Evolutionary conservation across 1,140 invertebrate genomes (phyloP).

Genomic region (Papilio helenus): DNA sequence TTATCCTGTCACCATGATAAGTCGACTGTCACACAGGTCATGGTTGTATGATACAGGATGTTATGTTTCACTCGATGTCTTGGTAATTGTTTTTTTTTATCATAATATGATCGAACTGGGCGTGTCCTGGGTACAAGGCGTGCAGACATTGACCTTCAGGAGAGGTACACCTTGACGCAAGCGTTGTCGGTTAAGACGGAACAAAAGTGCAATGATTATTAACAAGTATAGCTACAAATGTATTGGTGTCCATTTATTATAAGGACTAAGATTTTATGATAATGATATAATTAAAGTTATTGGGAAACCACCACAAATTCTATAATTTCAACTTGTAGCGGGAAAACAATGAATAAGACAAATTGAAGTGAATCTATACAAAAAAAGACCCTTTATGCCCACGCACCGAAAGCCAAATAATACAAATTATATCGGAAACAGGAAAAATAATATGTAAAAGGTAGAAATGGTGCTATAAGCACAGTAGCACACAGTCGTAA

Average conservation of each 20-base stretch:
- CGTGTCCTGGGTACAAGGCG: background rate
- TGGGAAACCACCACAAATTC: background rate
- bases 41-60: conserved; percentile 5
- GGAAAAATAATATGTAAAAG: conserved; percentile 6
- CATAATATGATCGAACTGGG: background rate
- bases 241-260: background rate
- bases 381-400: too few species aligned
- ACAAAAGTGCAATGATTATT: conserved; percentile 10
- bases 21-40: background rate
- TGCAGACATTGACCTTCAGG: conserved; percentile 33
- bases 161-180: conserved; percentile 35
- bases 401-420: background rate
- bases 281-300: background rate
- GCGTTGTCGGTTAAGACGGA: conserved; percentile 20
- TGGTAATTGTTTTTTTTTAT: conserved; percentile 7
- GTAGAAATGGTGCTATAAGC: background rate
- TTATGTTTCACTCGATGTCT: background rate
- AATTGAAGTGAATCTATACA: too few species aligned
- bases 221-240: too few species aligned
- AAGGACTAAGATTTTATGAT: background rate
- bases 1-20: background rate
- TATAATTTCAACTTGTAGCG: background rate
- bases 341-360: too few species aligned
- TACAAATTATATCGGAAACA: background rate
- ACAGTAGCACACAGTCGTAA: background rate